Percentiles rank a stretch among this genome's conserved stretches.
Evolutionary conservation across 1,140 invertebrate species (phyloP).

Genomic region (Diploscapter pachys): DNA sequence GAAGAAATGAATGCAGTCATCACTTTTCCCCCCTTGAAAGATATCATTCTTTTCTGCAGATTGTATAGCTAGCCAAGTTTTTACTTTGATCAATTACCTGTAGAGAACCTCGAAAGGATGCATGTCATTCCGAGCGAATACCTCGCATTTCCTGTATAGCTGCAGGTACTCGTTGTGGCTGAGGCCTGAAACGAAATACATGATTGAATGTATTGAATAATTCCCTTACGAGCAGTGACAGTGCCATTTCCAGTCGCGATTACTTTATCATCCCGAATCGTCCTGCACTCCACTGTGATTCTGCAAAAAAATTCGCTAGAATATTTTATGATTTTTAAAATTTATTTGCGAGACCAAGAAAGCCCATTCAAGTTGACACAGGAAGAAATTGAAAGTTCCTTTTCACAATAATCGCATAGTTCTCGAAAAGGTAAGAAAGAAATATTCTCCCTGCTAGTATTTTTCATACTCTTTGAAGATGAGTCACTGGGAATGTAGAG

Average conservation of each 20-base stretch:
- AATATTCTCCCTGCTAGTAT: too few species aligned
- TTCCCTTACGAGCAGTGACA: slow-evolving; percentile 4
- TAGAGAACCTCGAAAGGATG: slow-evolving; percentile 12
- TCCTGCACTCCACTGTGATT: slow-evolving; percentile 1
- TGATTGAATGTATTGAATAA: background rate
- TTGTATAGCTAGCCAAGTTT: background rate
- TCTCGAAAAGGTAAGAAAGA: too few species aligned
- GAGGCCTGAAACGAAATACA: background rate
- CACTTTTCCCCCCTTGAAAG: background rate
- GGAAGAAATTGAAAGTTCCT: too few species aligned
- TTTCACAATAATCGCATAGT: too few species aligned
- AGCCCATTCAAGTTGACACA: too few species aligned
- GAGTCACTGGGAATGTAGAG: too few species aligned
- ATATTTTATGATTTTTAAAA: too few species aligned
- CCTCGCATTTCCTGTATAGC: background rate
- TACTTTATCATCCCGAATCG: background rate
- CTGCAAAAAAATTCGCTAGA: background rate
- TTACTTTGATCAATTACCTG: background rate
- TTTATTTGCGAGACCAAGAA: too few species aligned
- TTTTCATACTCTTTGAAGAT: too few species aligned
- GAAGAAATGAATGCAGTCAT: background rate
- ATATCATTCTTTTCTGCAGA: background rate
- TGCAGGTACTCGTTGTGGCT: background rate
- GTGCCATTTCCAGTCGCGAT: background rate
- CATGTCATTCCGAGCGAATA: slow-evolving; percentile 6